phyloP scores from a whole-genome alignment of 1,140 invertebrate genomes.

The Drosophila bifasciata region DNA sequence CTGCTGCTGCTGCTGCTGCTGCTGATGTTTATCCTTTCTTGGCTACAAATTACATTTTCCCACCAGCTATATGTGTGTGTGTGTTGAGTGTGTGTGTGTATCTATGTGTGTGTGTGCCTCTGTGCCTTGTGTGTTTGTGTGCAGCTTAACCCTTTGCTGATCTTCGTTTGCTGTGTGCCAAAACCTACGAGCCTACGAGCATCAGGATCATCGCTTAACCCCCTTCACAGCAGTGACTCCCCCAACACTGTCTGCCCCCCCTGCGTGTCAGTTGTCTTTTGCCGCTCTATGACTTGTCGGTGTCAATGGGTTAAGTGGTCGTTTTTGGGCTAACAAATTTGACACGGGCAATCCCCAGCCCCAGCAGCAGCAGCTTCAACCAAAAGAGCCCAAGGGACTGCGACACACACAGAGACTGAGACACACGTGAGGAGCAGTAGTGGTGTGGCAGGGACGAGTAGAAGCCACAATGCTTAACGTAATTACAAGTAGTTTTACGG shows the following conservation, averaged over 20 bases:
- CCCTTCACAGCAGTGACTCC: too few relatives aligned
- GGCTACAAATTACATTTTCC: conserved; percentile 23
- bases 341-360: conserved; percentile 25
- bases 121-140: background rate
- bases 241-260: too few relatives aligned
- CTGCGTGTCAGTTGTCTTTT: background rate
- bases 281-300: background rate
- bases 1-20: conserved; percentile 5
- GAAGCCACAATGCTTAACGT: conserved; percentile 71
- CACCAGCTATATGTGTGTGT: background rate
- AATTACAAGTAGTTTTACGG: conserved; percentile 77
- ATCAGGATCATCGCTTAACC: conserved; percentile 5
- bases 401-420: background rate
- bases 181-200: background rate
- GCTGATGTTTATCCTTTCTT: conserved; percentile 29
- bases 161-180: conserved; percentile 11
- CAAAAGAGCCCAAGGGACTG: background rate
- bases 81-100: background rate
- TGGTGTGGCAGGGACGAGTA: conserved; percentile 27
- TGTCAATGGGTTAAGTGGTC: conserved; percentile 39
- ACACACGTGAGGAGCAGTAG: too few relatives aligned
- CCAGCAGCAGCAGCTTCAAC: too few relatives aligned
- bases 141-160: conserved; percentile 2
- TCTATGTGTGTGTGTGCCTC: background rate
- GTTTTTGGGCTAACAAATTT: conserved; percentile 31